Conservation (phyloP, 2,113 vertebrate genomes). For the Agapornis roseicollis region DNA sequence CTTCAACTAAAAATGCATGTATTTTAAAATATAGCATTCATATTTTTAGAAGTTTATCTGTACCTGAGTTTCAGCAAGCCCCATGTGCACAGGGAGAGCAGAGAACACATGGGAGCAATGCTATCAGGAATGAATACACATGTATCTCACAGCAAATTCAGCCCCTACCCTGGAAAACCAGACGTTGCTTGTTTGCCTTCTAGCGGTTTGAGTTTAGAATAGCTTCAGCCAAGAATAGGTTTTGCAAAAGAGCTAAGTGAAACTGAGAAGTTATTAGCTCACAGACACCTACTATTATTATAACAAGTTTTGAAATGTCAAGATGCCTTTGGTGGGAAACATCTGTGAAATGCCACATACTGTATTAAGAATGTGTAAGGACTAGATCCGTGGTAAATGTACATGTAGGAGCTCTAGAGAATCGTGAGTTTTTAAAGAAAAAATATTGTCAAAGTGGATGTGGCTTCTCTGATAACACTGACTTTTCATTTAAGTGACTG, state of each 20-base stretch:
- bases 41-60: neutral
- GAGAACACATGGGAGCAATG: neutral
- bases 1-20: neutral
- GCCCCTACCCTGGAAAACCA: neutral
- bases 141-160: neutral
- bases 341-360: slow-evolving; percentile 7
- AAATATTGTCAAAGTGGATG: neutral
- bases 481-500: neutral
- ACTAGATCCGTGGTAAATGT: neutral
- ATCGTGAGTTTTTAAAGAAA: neutral
- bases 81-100: neutral
- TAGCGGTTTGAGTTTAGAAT: slow-evolving; percentile 57
- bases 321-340: neutral
- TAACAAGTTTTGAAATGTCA: slow-evolving; percentile 24
- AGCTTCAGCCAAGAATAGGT: neutral
- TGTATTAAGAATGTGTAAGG: neutral
- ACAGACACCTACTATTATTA: neutral
- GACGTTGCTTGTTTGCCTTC: slow-evolving; percentile 43
- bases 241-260: neutral
- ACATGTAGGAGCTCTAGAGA: neutral
- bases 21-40: neutral
- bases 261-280: neutral
- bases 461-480: neutral
- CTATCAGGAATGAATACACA: neutral
- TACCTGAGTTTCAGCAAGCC: neutral